phyloP scores from a whole-genome alignment of 2,888 invertebrate genomes.

The Disparrhopalites patrizii region DNA sequence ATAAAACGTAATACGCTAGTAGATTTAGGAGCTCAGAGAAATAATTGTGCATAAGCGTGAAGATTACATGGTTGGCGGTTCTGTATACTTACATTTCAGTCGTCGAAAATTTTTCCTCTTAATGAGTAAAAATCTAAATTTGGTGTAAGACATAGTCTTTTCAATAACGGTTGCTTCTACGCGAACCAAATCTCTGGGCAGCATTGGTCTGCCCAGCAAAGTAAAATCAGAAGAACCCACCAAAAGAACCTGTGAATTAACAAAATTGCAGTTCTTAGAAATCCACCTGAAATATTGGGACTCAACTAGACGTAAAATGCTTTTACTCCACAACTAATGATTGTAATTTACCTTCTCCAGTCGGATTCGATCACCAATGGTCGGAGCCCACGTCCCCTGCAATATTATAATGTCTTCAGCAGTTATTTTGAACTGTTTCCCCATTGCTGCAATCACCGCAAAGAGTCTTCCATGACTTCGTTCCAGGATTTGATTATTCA shows the following conservation, averaged over 20 bases:
- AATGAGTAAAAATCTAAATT: constrained; percentile 60
- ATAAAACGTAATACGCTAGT: not conserved
- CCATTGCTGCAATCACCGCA: constrained; percentile 74
- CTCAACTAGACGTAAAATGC: not conserved
- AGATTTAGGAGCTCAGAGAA: not conserved
- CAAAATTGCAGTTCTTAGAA: not conserved
- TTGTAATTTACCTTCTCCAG: constrained; percentile 65
- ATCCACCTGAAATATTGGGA: not conserved
- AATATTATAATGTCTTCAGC: constrained; percentile 77
- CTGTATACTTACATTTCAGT: constrained; percentile 65
- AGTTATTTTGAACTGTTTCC: constrained; percentile 80
- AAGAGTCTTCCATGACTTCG: constrained; percentile 64
- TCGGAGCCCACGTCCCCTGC: constrained; percentile 79
- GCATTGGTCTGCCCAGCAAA: constrained; percentile 71
- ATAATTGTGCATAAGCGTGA: not conserved
- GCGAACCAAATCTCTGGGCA: constrained; percentile 67
- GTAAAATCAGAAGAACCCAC: constrained; percentile 77
- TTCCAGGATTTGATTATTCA: constrained; percentile 61
- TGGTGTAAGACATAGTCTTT: constrained; percentile 74
- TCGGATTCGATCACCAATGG: constrained; percentile 70
- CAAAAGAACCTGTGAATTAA: constrained; percentile 58
- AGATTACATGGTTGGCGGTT: no score
- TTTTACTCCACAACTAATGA: not conserved
- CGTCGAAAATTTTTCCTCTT: constrained; percentile 61
- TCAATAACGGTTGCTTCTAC: constrained; percentile 79